phyloP scores from a whole-genome alignment of 2,888 invertebrate genomes.

The Agriotes lineatus region DNA sequence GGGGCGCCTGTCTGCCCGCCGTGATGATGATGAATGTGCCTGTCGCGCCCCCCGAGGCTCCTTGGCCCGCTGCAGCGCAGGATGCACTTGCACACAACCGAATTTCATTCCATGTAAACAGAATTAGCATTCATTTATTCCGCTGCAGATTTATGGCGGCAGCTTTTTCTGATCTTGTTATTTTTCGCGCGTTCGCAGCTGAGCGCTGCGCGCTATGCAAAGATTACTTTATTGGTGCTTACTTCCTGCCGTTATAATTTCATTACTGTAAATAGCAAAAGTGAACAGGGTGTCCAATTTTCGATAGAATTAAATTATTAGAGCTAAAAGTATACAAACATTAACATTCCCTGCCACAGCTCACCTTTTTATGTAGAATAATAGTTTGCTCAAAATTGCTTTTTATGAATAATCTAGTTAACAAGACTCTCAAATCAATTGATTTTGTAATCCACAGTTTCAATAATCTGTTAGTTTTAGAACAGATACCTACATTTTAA shows the following conservation, averaged over 20 bases:
- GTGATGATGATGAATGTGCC: slow-evolving; percentile 63
- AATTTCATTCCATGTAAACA: slow-evolving; percentile 46
- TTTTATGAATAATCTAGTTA: too few species aligned
- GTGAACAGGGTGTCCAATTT: too few species aligned
- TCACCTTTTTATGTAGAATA: too few species aligned
- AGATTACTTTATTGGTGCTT: neutral
- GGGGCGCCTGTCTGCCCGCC: slow-evolving; percentile 56
- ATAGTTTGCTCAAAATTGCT: too few species aligned
- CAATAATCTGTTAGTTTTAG: too few species aligned
- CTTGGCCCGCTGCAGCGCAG: slow-evolving; percentile 44
- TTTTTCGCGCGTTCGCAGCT: slow-evolving; percentile 2
- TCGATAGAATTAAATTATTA: too few species aligned
- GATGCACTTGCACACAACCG: slow-evolving; percentile 38
- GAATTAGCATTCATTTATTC: slow-evolving; percentile 34
- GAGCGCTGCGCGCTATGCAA: neutral
- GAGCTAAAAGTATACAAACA: too few species aligned
- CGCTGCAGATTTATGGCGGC: slow-evolving; percentile 21
- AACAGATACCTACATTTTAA: too few species aligned
- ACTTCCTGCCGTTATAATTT: neutral
- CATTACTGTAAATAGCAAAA: too few species aligned
- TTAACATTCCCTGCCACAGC: too few species aligned
- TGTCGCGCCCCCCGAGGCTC: slow-evolving; percentile 54
- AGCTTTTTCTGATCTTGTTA: slow-evolving; percentile 16
- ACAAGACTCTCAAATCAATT: too few species aligned
- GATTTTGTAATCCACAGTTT: too few species aligned